These are phyloP conservation scores for Eustalomyia histrio DNA, from an alignment of 2,888 invertebrate genomes.

Conservation along the genomic window DNA sequence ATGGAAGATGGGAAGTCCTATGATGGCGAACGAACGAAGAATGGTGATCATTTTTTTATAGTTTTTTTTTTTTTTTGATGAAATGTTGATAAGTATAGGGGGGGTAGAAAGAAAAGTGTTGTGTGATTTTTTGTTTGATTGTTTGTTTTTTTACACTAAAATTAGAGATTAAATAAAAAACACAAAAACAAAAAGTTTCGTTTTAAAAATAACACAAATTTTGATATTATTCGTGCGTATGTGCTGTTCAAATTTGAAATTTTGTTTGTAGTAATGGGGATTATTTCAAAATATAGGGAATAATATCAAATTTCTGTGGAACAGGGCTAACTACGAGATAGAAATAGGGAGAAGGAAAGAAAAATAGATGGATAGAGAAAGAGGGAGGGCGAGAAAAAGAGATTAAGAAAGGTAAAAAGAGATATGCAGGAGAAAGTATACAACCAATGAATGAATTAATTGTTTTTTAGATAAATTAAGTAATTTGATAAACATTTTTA, in stretches of 20 bases:
- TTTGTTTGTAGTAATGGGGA: slow-evolving; percentile 60
- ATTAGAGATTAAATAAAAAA: slow-evolving; percentile 70
- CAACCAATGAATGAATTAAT: no score
- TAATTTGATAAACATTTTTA: no score
- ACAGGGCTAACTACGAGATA: background rate
- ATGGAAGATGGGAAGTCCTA: slow-evolving; percentile 86
- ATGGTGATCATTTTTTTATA: slow-evolving; percentile 63
- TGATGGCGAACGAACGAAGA: slow-evolving; percentile 29
- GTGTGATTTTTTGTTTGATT: slow-evolving; percentile 47
- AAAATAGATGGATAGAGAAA: background rate
- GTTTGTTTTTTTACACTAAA: slow-evolving; percentile 72
- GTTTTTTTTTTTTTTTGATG: no score
- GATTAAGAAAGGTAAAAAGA: background rate
- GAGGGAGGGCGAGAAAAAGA: slow-evolving; percentile 8
- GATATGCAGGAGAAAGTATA: background rate
- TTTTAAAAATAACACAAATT: slow-evolving; percentile 71
- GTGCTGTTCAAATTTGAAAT: slow-evolving; percentile 71
- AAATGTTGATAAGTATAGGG: background rate
- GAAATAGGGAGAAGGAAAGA: slow-evolving; percentile 16
- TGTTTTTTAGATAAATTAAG: no score
- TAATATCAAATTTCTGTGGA: slow-evolving; percentile 20
- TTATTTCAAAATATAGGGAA: slow-evolving; percentile 24
- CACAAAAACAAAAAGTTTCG: slow-evolving; percentile 68
- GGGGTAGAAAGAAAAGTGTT: slow-evolving; percentile 64
- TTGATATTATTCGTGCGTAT: slow-evolving; percentile 76